phyloP scores from a whole-genome alignment of 2,113 vertebrate species.

The Megaptera novaeangliae region DNA sequence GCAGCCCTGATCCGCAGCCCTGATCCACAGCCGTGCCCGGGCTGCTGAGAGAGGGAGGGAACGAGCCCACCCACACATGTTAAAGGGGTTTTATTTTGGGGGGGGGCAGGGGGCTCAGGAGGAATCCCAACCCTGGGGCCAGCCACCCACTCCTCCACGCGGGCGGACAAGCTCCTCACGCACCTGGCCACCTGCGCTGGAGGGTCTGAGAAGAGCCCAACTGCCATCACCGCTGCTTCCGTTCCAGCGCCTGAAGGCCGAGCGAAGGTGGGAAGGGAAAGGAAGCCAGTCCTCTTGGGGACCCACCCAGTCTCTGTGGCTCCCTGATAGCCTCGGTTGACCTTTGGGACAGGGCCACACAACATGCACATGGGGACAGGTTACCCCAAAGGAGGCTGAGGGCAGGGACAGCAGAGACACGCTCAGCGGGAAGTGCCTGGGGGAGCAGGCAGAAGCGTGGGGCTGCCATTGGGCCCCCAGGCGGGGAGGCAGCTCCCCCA shows the following conservation, averaged over 20 bases:
- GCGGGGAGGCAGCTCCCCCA: not conserved
- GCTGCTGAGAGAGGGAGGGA: not conserved
- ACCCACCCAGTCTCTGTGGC: not conserved
- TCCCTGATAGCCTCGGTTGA: rapidly evolving
- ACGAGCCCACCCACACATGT: rapidly evolving
- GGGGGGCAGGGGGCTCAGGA: not conserved
- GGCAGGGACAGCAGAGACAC: rapidly evolving
- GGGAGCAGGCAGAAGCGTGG: rapidly evolving
- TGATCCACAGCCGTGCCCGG: rapidly evolving
- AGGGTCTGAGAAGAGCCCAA: not conserved
- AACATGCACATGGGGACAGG: rapidly evolving
- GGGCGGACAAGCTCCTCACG: rapidly evolving
- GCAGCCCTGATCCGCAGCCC: not conserved
- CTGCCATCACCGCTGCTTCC: rapidly evolving
- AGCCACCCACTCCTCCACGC: not conserved
- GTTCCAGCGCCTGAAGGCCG: not conserved
- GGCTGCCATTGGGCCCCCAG: not conserved
- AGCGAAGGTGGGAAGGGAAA: rapidly evolving
- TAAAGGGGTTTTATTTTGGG: not conserved
- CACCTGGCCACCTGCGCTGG: rapidly evolving
- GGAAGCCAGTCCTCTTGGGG: not conserved
- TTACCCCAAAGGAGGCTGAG: not conserved
- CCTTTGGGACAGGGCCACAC: not conserved
- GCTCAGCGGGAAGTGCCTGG: no score
- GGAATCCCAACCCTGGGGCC: no score